Conservation (phyloP, 1,140 invertebrate genomes). For the Tribolium madens region DNA sequence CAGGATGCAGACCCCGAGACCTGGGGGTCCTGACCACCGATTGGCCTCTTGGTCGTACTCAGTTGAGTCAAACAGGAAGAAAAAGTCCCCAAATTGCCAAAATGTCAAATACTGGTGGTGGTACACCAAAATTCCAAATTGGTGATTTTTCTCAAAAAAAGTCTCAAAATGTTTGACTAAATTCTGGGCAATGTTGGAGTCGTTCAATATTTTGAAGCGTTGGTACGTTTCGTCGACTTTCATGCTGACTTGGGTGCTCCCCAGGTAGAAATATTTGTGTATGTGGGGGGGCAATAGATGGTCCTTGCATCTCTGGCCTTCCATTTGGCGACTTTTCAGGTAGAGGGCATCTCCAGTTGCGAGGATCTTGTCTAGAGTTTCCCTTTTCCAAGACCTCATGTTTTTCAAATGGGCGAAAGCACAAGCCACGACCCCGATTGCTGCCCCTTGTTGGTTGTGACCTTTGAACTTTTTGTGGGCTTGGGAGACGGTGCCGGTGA, state of each 20-base stretch:
- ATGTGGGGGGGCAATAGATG: constrained; percentile 9
- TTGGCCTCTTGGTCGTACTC: constrained; percentile 58
- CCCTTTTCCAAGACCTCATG: constrained; percentile 45
- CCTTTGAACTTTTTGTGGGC: constrained; percentile 42
- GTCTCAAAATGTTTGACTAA: not conserved
- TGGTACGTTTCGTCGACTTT: not conserved
- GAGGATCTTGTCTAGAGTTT: constrained; percentile 52
- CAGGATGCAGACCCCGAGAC: constrained; percentile 46
- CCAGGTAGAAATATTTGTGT: constrained; percentile 40
- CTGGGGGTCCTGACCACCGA: constrained; percentile 51
- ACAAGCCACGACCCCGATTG: constrained; percentile 49
- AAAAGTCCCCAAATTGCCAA: constrained; percentile 52
- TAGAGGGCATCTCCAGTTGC: constrained; percentile 48
- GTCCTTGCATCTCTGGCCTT: not conserved
- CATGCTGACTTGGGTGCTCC: constrained; percentile 41
- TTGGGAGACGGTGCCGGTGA: constrained; percentile 43
- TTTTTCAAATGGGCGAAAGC: constrained; percentile 49
- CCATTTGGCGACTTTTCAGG: not conserved
- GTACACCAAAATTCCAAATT: constrained; percentile 26
- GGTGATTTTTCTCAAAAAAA: not conserved
- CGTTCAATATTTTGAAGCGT: not conserved
- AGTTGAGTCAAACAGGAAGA: constrained; percentile 60
- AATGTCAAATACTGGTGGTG: constrained; percentile 14
- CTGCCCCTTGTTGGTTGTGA: constrained; percentile 37
- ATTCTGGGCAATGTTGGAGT: not conserved